phyloP scores from a whole-genome alignment of 2,888 invertebrate species.

The Cantharis nigra region DNA sequence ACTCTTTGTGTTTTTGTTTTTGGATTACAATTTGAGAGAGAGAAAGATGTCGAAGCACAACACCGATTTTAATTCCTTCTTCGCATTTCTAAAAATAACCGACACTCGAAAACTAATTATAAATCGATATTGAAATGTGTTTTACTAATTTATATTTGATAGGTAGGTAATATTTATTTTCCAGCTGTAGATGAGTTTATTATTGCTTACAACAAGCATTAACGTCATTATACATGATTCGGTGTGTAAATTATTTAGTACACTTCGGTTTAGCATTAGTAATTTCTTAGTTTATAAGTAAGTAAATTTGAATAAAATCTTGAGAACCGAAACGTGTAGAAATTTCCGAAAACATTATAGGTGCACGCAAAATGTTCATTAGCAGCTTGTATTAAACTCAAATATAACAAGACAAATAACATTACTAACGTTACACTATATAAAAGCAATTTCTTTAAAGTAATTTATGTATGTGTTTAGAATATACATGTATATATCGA shows the following conservation, averaged over 20 bases:
- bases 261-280: not conserved
- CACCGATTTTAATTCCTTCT: not conserved
- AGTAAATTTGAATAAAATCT: slow-evolving; percentile 22
- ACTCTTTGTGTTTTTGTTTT: too few relatives aligned
- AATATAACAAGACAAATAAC: slow-evolving; percentile 25
- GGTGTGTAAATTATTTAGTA: not conserved
- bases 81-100: not conserved
- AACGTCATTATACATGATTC: not conserved
- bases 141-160: not conserved
- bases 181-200: not conserved
- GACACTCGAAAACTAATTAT: not conserved
- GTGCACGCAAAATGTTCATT: slow-evolving; percentile 33
- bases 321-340: slow-evolving; percentile 26
- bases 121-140: not conserved
- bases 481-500: not conserved
- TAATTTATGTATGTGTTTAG: not conserved
- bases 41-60: not conserved
- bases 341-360: slow-evolving; percentile 31
- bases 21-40: not conserved
- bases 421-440: slow-evolving; percentile 2
- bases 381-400: slow-evolving; percentile 28
- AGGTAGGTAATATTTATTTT: not conserved
- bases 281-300: not conserved
- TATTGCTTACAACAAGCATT: not conserved
- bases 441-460: slow-evolving; percentile 3